Percentiles rank a stretch among this genome's conserved stretches.
Conservation (phyloP, 2,888 invertebrate genomes). For the Sesia apiformis region DNA sequence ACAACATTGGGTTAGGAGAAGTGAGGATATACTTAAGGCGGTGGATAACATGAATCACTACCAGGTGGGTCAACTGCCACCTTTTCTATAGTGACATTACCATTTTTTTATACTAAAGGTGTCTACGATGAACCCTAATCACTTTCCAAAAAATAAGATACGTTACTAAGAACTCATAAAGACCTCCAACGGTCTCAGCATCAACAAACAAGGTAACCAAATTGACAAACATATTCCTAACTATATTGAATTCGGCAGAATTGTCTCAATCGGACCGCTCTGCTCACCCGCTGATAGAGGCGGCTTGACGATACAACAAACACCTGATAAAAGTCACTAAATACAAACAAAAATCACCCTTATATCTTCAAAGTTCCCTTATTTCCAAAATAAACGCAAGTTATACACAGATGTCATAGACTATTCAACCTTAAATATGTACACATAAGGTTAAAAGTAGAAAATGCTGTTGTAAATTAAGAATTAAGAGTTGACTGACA, state of each 20-base stretch:
- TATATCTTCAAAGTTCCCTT: no score
- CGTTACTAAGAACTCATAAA: background rate
- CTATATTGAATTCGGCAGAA: background rate
- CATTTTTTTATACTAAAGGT: no score
- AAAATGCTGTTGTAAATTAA: slow-evolving; percentile 12
- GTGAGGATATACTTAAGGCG: no score
- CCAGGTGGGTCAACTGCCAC: no score
- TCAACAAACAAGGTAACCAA: background rate
- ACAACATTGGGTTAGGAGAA: no score
- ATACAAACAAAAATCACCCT: no score
- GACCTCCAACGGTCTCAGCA: background rate
- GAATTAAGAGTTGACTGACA: slow-evolving; percentile 55
- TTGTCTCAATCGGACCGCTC: background rate
- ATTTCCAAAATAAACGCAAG: no score
- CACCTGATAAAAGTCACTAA: background rate
- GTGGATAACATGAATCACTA: no score
- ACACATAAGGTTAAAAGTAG: no score
- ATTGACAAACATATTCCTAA: background rate
- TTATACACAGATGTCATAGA: no score
- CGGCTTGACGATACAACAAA: background rate
- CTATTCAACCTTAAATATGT: no score
- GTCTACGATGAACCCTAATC: background rate
- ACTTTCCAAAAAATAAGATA: background rate
- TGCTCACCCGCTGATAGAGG: background rate
- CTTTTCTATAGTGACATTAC: no score